These are phyloP conservation scores for Ladona fulva DNA, from an alignment of 1,140 invertebrate species.

Conservation along the genomic window DNA sequence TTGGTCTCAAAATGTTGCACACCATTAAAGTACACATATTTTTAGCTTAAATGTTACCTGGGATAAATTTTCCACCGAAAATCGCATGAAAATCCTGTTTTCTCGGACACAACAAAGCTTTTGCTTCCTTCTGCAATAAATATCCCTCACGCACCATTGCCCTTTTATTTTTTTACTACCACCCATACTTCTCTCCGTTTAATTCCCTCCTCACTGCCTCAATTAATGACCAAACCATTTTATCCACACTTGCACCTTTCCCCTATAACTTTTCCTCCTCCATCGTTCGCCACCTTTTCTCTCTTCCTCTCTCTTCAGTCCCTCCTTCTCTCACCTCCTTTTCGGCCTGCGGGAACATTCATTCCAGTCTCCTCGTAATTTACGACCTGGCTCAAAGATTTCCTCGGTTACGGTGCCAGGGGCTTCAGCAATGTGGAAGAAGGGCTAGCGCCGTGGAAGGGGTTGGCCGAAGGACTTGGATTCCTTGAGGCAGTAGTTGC, in stretches of 20 bases:
- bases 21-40: too few relatives aligned
- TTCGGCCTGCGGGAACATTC: neutral
- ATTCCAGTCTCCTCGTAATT: conserved; percentile 6
- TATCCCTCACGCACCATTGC: too few relatives aligned
- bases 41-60: too few relatives aligned
- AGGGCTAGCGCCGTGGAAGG: neutral
- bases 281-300: neutral
- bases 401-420: neutral
- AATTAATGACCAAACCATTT: neutral
- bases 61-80: too few relatives aligned
- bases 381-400: conserved; percentile 3
- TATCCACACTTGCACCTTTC: neutral
- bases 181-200: too few relatives aligned
- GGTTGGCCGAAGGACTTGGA: neutral
- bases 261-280: neutral
- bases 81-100: too few relatives aligned
- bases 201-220: neutral
- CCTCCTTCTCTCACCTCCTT: neutral
- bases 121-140: too few relatives aligned
- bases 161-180: too few relatives aligned
- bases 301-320: neutral
- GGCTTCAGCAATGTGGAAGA: neutral
- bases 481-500: neutral
- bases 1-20: too few relatives aligned
- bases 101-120: too few relatives aligned